Percentiles rank a stretch among this genome's conserved stretches.
Evolutionary conservation across 1,140 invertebrate species (phyloP).

Genomic region (Drosophila lacteicornis): DNA sequence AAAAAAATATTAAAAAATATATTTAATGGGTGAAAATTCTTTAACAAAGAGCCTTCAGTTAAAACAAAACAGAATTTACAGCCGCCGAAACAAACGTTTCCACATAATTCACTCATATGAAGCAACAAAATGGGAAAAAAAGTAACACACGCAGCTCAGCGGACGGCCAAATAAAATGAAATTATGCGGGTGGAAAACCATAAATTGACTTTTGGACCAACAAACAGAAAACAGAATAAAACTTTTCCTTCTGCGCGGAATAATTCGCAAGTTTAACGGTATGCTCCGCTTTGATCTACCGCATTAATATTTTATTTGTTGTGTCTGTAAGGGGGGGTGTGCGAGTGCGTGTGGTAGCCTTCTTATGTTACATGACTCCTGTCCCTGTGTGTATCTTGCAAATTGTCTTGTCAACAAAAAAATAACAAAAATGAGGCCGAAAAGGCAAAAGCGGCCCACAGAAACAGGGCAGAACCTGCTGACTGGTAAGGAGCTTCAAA

Average conservation of each 20-base stretch:
- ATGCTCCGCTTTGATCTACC: slow-evolving; percentile 60
- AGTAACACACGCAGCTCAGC: slow-evolving; percentile 1
- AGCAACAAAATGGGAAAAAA: slow-evolving; percentile 29
- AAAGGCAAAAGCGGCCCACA: slow-evolving; percentile 16
- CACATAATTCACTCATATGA: slow-evolving; percentile 57
- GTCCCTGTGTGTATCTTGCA: slow-evolving; percentile 39
- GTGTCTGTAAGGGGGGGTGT: slow-evolving; percentile 8
- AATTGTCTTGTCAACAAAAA: slow-evolving; percentile 67
- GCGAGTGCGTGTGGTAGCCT: neutral
- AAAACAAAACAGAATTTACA: slow-evolving; percentile 38
- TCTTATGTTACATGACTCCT: slow-evolving; percentile 22
- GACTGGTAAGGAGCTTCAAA: slow-evolving; percentile 43
- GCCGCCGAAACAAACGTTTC: slow-evolving; percentile 30
- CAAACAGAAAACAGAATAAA: slow-evolving; percentile 56
- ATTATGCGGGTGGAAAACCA: slow-evolving; percentile 75
- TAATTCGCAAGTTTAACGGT: slow-evolving; percentile 48
- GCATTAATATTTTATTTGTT: slow-evolving; percentile 63
- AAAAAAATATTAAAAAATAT: slow-evolving; percentile 12
- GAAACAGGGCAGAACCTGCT: slow-evolving; percentile 18
- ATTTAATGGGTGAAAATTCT: slow-evolving; percentile 23
- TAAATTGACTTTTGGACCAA: slow-evolving; percentile 73
- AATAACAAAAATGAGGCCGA: slow-evolving; percentile 8
- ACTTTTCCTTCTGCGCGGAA: slow-evolving; percentile 49
- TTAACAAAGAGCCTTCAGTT: slow-evolving; percentile 35
- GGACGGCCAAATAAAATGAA: slow-evolving; percentile 62